These are phyloP conservation scores for Decapterus maruadsi DNA, from an alignment of 2,797 vertebrate genomes.

Conservation along the genomic window DNA sequence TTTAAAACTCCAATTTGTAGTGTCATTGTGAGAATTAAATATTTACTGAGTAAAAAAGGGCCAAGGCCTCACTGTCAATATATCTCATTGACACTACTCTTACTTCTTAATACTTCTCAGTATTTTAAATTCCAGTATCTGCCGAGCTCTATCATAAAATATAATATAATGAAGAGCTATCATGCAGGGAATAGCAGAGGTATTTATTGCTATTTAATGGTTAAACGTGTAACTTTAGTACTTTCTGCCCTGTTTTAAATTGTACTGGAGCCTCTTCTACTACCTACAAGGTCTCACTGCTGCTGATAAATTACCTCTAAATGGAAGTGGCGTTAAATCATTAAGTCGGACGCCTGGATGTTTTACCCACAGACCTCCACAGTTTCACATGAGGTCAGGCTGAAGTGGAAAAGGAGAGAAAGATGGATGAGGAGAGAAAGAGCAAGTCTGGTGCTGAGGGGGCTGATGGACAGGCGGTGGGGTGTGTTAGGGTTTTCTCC, in stretches of 20 bases:
- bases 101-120: too few relatives aligned
- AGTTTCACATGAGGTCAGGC: slow-evolving; percentile 46
- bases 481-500: slow-evolving; percentile 18
- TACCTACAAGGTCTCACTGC: slow-evolving; percentile 18
- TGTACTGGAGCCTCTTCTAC: background rate
- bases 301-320: slow-evolving; percentile 40
- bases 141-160: background rate
- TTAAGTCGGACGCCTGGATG: slow-evolving; percentile 42
- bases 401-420: slow-evolving; percentile 59
- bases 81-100: background rate
- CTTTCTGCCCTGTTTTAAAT: slow-evolving; percentile 10
- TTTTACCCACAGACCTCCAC: slow-evolving; percentile 58
- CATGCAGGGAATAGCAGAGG: background rate
- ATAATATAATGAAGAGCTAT: background rate
- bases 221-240: background rate
- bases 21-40: background rate
- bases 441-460: slow-evolving; percentile 10
- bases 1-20: background rate
- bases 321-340: slow-evolving; percentile 60
- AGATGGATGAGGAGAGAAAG: slow-evolving; percentile 59
- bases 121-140: background rate
- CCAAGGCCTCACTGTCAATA: background rate
- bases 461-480: slow-evolving; percentile 48
- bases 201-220: background rate
- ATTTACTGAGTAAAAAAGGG: background rate